Evolutionary conservation across 2,888 invertebrate species (phyloP), one percentile per base, ranked within the genome.

Genomic region (Stegophylla sp.): DNA sequence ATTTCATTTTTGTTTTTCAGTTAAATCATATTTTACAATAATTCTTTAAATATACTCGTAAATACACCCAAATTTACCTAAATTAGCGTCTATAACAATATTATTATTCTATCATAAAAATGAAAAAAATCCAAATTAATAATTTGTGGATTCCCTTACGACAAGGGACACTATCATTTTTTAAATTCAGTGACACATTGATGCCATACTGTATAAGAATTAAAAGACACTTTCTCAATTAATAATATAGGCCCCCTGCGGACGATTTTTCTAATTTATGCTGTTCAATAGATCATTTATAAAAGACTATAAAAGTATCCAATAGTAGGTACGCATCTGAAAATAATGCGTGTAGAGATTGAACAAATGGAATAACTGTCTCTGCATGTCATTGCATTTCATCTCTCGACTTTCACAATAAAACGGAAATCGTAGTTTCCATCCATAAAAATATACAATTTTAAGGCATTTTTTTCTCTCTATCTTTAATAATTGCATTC

Each of bases 171-270:
- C n/a, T n/a, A n/a, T n/a, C n/a, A n/a, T n/a, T n/a, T 53, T 53
- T 56, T 3, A 20, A 56, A 56, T 56, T 56, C 56, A 56, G 5
- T 2, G 20, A 56, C 3, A 23, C 56, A 9, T 56, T 56, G 20
- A 56, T 56, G 10, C n/a, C n/a, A 17, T n/a, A 17, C 12, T 17
- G 48, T n/a, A 17, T 69, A 51, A 26, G n/a, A 69, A 69, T 69
- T 26, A 69, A 26, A 51, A 48, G 10, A n/a, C 17, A 69, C 69
- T 69, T 69, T 69, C 69, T n/a, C 48, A n/a, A 51, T 69, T n/a
- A n/a, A n/a, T n/a, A n/a, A n/a, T n/a, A 10, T 0, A n/a, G 48
- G 15, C 48, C 69, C 12, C 45, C 45, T 28, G 28, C n/a, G 28
- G 48, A 48, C 26, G 28, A n/a, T 26, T 69, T 51, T 51, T 45